phyloP scores from a whole-genome alignment of 2,113 vertebrate genomes.

The Phycodurus eques region DNA sequence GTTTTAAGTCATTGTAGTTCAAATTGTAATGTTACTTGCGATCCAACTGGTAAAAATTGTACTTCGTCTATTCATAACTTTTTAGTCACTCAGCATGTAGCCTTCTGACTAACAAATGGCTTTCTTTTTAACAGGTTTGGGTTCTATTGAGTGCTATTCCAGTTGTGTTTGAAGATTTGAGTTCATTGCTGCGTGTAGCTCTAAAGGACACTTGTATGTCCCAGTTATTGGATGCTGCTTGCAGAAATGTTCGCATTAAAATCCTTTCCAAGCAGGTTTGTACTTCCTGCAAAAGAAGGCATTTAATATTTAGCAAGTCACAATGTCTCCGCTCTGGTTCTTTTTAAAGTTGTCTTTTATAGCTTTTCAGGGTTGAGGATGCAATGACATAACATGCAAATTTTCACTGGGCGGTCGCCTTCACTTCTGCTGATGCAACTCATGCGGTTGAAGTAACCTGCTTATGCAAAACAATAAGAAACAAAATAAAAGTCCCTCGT shows the following conservation, averaged over 20 bases:
- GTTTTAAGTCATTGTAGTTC: too few relatives aligned
- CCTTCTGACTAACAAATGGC: not conserved
- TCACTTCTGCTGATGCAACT: constrained; percentile 5
- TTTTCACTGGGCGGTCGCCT: not conserved
- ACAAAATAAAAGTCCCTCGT: constrained; percentile 16
- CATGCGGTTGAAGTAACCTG: constrained; percentile 15
- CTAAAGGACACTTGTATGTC: constrained; percentile 5
- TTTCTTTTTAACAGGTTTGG: not conserved
- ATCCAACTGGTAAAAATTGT: not conserved
- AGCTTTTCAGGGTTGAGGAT: not conserved
- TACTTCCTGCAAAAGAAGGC: not conserved
- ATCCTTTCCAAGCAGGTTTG: not conserved
- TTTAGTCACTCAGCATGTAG: not conserved
- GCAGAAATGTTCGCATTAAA: not conserved
- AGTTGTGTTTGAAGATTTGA: not conserved
- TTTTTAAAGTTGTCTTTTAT: not conserved
- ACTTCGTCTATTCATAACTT: not conserved
- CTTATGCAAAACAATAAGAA: not conserved
- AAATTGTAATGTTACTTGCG: too few relatives aligned
- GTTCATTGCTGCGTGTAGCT: constrained; percentile 2
- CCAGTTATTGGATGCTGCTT: constrained; percentile 5
- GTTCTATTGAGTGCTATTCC: not conserved
- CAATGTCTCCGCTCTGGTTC: not conserved
- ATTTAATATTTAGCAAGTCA: constrained; percentile 10
- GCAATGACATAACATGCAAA: not conserved